Evolutionary conservation across 2,888 invertebrate genomes (phyloP).

Genomic region (Hirtodrosophila cameraria): DNA sequence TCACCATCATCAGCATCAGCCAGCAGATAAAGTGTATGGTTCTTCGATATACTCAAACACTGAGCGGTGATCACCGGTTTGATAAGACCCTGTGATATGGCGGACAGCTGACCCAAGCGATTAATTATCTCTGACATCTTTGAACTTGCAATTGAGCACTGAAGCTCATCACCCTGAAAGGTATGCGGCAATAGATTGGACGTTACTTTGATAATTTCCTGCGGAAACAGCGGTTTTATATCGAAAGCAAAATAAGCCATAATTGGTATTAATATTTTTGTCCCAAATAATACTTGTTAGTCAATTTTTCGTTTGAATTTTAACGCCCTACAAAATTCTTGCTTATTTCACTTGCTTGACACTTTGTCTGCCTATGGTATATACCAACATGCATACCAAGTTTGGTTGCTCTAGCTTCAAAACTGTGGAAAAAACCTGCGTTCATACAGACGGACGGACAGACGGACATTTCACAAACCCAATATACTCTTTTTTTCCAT

Average conservation of each 20-base stretch:
- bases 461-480: too few relatives aligned
- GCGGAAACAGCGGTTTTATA: slow-evolving; percentile 85
- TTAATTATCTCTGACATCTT: slow-evolving; percentile 88
- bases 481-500: too few relatives aligned
- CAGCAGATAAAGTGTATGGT: slow-evolving; percentile 83
- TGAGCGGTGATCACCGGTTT: slow-evolving; percentile 90
- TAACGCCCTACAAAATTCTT: too few relatives aligned
- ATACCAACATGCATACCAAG: too few relatives aligned
- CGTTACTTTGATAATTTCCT: slow-evolving; percentile 85
- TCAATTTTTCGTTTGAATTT: too few relatives aligned
- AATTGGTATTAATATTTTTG: slow-evolving; percentile 18
- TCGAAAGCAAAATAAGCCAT: slow-evolving; percentile 86
- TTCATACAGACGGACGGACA: too few relatives aligned
- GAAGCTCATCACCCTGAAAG: slow-evolving; percentile 85
- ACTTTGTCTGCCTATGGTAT: too few relatives aligned
- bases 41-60: slow-evolving; percentile 86
- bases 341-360: too few relatives aligned
- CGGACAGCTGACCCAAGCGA: slow-evolving; percentile 89
- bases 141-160: slow-evolving; percentile 86
- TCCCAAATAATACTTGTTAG: too few relatives aligned
- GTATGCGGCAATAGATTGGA: slow-evolving; percentile 85
- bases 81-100: slow-evolving; percentile 89
- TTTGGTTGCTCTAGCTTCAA: too few relatives aligned
- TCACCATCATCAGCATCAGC: slow-evolving; percentile 84
- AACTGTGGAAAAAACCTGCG: too few relatives aligned